phyloP scores from a whole-genome alignment of 2,113 vertebrate genomes.

The Pseudorectes ferrugineus region DNA sequence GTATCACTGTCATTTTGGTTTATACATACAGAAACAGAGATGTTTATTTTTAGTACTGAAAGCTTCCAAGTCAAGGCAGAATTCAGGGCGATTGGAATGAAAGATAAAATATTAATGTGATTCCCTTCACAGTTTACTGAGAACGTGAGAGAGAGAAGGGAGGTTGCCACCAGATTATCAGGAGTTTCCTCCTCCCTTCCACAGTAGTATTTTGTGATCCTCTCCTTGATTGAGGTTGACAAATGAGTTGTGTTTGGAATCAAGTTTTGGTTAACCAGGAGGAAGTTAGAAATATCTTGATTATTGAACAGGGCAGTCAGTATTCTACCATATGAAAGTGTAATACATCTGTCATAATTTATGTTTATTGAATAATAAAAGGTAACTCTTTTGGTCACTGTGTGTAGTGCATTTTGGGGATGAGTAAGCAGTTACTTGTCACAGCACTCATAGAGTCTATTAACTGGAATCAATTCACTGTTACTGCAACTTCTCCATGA shows the following conservation, averaged over 20 bases:
- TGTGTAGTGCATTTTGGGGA: not conserved
- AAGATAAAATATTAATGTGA: not conserved
- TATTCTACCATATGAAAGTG: not conserved
- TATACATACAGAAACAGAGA: not conserved
- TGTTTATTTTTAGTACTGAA: not conserved
- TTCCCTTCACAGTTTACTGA: not conserved
- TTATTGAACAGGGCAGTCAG: not conserved
- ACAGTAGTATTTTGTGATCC: not conserved
- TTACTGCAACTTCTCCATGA: conserved; percentile 39
- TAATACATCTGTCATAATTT: not conserved
- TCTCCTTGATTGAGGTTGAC: not conserved
- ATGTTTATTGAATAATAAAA: not conserved
- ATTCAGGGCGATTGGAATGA: not conserved
- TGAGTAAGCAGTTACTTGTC: conserved; percentile 14
- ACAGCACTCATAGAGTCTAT: not conserved
- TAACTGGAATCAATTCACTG: conserved; percentile 44
- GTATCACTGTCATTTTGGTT: not conserved
- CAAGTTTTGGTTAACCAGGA: not conserved
- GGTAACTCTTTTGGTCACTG: not conserved
- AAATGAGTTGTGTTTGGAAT: not conserved
- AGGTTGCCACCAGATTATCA: not conserved
- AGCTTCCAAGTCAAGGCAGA: conserved; percentile 32
- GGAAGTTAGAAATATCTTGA: not conserved
- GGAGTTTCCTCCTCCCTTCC: not conserved
- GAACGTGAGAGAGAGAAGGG: not conserved